Conservation (phyloP, 2,888 invertebrate genomes). For the Coelopa pilipes region DNA sequence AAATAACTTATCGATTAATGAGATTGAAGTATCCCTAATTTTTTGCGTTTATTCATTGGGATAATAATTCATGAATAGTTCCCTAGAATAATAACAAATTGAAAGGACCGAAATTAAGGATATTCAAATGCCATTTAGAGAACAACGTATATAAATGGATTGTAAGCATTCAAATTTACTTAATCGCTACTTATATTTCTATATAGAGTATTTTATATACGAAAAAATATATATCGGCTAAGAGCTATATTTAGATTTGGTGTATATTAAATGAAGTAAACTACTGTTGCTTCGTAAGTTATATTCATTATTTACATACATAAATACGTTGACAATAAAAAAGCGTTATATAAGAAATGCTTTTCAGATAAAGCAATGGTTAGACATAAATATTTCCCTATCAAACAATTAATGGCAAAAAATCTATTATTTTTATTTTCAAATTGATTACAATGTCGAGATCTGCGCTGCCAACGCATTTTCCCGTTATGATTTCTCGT, state of each 20-base stretch:
- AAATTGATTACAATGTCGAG: not conserved
- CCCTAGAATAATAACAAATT: constrained; percentile 5
- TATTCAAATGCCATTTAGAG: constrained; percentile 16
- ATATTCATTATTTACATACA: constrained; percentile 3
- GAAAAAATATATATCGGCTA: constrained; percentile 36
- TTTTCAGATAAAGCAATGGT: constrained; percentile 4
- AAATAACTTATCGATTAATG: constrained; percentile 31
- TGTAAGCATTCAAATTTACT: constrained; percentile 39
- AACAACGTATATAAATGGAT: constrained; percentile 13
- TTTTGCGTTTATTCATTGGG: constrained; percentile 17
- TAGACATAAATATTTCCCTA: constrained; percentile 10
- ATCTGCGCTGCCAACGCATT: not conserved
- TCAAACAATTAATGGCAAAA: constrained; percentile 2
- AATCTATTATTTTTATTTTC: not conserved
- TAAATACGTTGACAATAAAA: constrained; percentile 16
- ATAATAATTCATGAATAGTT: not conserved
- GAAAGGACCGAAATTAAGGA: constrained; percentile 10
- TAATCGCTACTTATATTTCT: constrained; percentile 27
- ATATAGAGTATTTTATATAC: constrained; percentile 9
- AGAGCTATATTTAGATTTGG: constrained; percentile 18
- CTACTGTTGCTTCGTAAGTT: not conserved
- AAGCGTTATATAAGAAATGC: not conserved
- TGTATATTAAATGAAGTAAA: constrained; percentile 35
- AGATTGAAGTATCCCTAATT: constrained; percentile 21
- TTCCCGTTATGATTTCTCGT: too few relatives aligned